These are phyloP conservation scores for Actenoides lindsayi DNA, from an alignment of 2,113 vertebrate species.

Conservation along the genomic window DNA sequence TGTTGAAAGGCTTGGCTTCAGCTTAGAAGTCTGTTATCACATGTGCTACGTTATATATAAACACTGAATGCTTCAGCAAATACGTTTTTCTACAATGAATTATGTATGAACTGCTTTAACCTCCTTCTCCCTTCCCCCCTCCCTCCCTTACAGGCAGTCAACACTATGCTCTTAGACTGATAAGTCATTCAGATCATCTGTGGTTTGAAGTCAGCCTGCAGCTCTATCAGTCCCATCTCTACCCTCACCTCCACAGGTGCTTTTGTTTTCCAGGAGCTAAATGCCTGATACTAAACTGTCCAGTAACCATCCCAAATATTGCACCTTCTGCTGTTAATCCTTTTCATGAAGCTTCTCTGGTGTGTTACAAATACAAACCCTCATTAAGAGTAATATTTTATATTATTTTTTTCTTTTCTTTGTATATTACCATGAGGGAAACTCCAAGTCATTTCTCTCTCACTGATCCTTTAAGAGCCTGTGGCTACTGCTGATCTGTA, in stretches of 20 bases:
- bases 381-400: not conserved
- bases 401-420: not conserved
- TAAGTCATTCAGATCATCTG: not conserved
- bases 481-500: slow-evolving; percentile 32
- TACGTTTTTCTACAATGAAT: slow-evolving; percentile 23
- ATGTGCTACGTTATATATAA: not conserved
- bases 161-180: not conserved
- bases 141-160: not conserved
- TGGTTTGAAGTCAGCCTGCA: not conserved
- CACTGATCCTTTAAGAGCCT: slow-evolving; percentile 15
- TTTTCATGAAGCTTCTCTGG: not conserved
- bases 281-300: not conserved
- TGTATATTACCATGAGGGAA: not conserved
- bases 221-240: not conserved
- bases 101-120: not conserved
- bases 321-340: not conserved
- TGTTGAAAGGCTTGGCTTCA: not conserved
- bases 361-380: not conserved
- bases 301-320: not conserved
- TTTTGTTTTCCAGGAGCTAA: not conserved
- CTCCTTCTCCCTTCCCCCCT: not conserved
- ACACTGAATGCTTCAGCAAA: not conserved
- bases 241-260: not conserved
- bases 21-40: not conserved
- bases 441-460: not conserved